Evolutionary conservation across 2,113 vertebrate species (phyloP).

Genomic region (Cyrtonyx montezumae): DNA sequence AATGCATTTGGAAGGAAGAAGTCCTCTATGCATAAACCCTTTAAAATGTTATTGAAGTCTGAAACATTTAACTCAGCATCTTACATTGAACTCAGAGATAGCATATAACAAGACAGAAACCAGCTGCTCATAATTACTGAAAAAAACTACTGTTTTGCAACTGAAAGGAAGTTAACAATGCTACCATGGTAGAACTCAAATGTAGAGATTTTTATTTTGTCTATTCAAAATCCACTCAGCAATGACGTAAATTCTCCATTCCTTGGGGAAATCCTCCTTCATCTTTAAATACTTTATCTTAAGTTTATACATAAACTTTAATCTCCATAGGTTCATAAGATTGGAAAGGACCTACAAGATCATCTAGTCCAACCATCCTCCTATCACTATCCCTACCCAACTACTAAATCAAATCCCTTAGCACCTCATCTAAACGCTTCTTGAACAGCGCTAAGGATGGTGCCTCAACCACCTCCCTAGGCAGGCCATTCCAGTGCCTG

Average conservation of each 20-base stretch:
- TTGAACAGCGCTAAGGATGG: too few relatives aligned
- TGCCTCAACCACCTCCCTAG: too few relatives aligned
- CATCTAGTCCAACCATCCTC: too few relatives aligned
- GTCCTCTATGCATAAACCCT: background rate
- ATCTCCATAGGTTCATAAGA: too few relatives aligned
- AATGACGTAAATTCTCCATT: background rate
- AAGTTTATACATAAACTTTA: too few relatives aligned
- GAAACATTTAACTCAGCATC: background rate
- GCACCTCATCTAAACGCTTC: too few relatives aligned
- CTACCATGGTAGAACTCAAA: background rate
- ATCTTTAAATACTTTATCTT: background rate
- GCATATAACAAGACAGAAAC: background rate
- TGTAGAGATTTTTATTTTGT: background rate
- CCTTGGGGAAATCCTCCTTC: background rate
- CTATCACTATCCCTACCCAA: too few relatives aligned
- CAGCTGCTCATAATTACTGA: background rate
- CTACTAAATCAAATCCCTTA: too few relatives aligned
- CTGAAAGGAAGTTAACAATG: background rate
- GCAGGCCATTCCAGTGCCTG: too few relatives aligned
- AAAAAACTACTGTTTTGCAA: background rate
- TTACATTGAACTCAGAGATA: background rate
- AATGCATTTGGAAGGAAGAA: background rate
- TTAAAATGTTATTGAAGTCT: background rate
- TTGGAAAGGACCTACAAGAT: too few relatives aligned
- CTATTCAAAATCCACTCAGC: background rate